phyloP scores from a whole-genome alignment of 2,113 vertebrate genomes.

The Microtus richardsoni region DNA sequence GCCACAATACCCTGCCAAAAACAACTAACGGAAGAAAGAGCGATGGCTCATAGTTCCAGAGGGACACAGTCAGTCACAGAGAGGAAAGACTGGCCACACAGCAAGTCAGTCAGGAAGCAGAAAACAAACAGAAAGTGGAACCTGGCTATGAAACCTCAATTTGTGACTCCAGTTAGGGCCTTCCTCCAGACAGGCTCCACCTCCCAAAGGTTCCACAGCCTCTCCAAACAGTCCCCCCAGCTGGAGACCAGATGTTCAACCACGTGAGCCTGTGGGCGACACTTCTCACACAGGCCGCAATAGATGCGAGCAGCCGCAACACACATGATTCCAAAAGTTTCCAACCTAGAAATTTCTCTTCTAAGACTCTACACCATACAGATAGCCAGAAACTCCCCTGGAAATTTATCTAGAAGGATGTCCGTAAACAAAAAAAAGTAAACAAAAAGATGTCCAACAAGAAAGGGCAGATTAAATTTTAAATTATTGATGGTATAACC shows the following conservation, averaged over 20 bases:
- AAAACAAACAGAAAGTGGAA: no score
- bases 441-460: constrained; percentile 65
- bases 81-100: neutral
- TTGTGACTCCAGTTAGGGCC: neutral
- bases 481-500: constrained; percentile 67
- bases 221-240: neutral
- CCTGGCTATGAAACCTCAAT: no score
- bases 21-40: neutral
- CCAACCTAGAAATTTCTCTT: constrained; percentile 13
- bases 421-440: constrained; percentile 56
- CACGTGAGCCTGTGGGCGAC: neutral
- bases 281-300: neutral
- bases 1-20: neutral
- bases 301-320: constrained; percentile 17
- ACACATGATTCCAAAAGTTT: neutral
- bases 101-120: neutral
- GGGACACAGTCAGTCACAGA: neutral
- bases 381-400: constrained; percentile 25
- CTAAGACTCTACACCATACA: neutral
- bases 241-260: no score
- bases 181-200: neutral
- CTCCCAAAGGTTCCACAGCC: neutral
- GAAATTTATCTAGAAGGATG: constrained; percentile 58
- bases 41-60: neutral
- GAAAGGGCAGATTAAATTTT: constrained; percentile 62